These are phyloP conservation scores for Hemibagrus guttatus DNA, from an alignment of 2,797 vertebrate genomes.

Conservation along the genomic window DNA sequence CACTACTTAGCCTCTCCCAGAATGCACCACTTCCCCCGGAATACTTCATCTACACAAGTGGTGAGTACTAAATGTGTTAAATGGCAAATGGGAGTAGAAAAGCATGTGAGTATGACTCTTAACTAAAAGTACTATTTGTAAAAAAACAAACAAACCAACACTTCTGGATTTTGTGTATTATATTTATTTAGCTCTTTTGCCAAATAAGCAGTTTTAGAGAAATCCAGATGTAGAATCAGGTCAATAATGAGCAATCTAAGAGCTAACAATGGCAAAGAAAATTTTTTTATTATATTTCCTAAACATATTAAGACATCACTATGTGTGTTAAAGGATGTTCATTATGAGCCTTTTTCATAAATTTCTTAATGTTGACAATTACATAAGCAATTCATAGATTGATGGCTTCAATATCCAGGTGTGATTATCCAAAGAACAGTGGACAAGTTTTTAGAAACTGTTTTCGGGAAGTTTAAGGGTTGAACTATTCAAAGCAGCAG, in stretches of 20 bases:
- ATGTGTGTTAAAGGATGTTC: not conserved
- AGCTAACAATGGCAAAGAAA: not conserved
- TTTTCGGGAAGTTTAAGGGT: not conserved
- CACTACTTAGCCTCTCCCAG: constrained; percentile 94
- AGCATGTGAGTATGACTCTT: not conserved
- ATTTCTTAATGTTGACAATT: not conserved
- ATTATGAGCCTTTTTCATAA: not conserved
- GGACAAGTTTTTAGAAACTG: not conserved
- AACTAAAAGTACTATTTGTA: not conserved
- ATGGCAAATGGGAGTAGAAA: not conserved
- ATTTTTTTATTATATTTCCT: not conserved
- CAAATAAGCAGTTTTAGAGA: not conserved
- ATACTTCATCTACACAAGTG: constrained; percentile 94
- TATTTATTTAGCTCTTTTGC: not conserved
- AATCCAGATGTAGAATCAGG: not conserved
- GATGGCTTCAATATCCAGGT: not conserved
- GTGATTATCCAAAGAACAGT: not conserved
- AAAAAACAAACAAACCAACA: not conserved
- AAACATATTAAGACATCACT: not conserved
- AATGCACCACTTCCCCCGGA: constrained; percentile 95
- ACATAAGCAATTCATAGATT: not conserved
- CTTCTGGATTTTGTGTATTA: not conserved
- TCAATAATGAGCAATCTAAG: not conserved
- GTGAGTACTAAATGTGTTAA: constrained; percentile 72
- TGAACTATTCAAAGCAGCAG: not conserved